phyloP scores from a whole-genome alignment of 2,888 invertebrate species.

The Ditula angustiorana region DNA sequence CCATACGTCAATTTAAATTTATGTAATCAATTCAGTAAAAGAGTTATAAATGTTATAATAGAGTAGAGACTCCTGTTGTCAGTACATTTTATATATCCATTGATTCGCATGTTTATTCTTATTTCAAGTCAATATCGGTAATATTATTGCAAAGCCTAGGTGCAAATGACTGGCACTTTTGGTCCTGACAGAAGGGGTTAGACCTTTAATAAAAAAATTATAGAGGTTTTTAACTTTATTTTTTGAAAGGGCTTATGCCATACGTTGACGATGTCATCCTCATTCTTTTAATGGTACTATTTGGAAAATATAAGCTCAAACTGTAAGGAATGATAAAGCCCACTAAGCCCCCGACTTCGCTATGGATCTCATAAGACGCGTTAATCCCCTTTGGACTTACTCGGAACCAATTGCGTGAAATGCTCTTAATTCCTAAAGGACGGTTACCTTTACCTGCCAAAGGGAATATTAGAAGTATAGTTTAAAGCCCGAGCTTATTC shows the following conservation, averaged over 20 bases:
- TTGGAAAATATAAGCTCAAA: background rate
- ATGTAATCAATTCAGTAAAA: too few species aligned
- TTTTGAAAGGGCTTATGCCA: too few species aligned
- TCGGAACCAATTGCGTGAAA: conserved; percentile 29
- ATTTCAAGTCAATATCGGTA: too few species aligned
- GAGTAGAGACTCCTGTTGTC: too few species aligned
- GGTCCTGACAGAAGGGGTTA: too few species aligned
- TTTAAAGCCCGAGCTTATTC: conserved; percentile 12
- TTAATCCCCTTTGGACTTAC: conserved; percentile 22
- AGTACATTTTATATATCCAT: too few species aligned
- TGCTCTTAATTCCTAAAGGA: conserved; percentile 28
- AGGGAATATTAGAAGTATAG: conserved; percentile 21
- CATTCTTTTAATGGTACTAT: background rate
- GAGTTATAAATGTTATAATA: too few species aligned
- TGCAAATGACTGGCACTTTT: too few species aligned
- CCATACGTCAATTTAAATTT: too few species aligned
- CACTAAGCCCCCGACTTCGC: background rate
- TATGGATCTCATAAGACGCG: conserved; percentile 25
- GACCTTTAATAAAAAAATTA: too few species aligned
- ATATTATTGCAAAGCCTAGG: background rate
- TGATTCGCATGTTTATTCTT: too few species aligned
- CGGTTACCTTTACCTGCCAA: conserved; percentile 8
- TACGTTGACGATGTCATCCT: background rate
- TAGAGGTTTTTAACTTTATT: background rate
- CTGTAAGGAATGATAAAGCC: conserved; percentile 2